These are phyloP conservation scores for Rafetus swinhoei DNA, from an alignment of 2,113 vertebrate genomes.

Conservation along the genomic window DNA sequence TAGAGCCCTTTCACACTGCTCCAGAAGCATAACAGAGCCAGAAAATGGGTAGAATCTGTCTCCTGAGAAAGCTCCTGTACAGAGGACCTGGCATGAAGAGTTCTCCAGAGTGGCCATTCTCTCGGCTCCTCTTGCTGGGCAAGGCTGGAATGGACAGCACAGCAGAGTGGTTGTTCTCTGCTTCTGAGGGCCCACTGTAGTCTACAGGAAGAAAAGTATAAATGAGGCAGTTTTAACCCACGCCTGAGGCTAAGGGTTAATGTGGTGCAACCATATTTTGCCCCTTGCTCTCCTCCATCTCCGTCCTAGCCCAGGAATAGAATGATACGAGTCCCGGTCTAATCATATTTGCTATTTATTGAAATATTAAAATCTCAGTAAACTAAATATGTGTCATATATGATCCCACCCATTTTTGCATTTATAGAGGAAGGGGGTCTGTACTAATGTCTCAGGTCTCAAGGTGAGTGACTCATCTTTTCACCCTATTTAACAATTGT, in stretches of 20 bases:
- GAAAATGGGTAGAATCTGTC: not conserved
- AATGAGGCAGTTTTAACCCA: not conserved
- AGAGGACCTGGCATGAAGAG: not conserved
- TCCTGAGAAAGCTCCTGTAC: not conserved
- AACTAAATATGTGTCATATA: not conserved
- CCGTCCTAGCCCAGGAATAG: not conserved
- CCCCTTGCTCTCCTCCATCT: not conserved
- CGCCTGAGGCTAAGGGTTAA: not conserved
- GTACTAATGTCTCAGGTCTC: not conserved
- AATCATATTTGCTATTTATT: not conserved
- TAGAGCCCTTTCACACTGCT: not conserved
- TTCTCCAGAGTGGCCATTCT: not conserved
- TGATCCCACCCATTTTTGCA: not conserved
- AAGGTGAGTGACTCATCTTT: conserved; percentile 23
- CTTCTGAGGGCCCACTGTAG: not conserved
- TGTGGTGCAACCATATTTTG: not conserved
- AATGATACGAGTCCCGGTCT: not conserved
- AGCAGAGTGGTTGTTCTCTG: not conserved
- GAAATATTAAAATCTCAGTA: not conserved
- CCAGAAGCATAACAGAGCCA: not conserved
- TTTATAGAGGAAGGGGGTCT: not conserved
- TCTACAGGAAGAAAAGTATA: not conserved
- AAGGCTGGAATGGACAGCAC: not conserved
- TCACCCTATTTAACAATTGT: conserved; percentile 23
- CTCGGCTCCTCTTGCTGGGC: not conserved